phyloP scores from a whole-genome alignment of 1,140 invertebrate genomes.

The Diabrotica undecimpunctata region DNA sequence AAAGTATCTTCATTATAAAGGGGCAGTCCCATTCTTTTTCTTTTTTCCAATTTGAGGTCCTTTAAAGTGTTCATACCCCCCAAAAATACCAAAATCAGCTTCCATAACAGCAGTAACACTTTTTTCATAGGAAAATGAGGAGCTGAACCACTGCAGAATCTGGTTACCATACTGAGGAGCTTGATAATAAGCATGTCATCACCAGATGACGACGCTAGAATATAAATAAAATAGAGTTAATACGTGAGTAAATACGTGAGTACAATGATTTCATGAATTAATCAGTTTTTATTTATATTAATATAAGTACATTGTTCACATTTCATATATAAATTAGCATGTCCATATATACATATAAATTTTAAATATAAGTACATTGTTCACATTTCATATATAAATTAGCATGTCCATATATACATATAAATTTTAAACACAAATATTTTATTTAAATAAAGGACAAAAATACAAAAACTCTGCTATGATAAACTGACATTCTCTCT shows the following conservation, averaged over 20 bases:
- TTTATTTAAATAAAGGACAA: no score
- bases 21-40: slow-evolving; percentile 68
- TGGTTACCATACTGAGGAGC: slow-evolving; percentile 88
- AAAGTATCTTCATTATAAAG: slow-evolving; percentile 87
- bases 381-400: no score
- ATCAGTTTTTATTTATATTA: no score
- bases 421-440: no score
- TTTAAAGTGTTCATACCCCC: slow-evolving; percentile 80
- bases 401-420: no score
- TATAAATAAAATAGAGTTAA: slow-evolving; percentile 5
- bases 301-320: no score
- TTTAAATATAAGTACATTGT: no score
- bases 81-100: slow-evolving; percentile 83
- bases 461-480: no score
- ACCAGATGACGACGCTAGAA: slow-evolving; percentile 46
- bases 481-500: no score
- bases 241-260: not conserved
- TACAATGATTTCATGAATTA: no score
- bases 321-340: no score
- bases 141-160: slow-evolving; percentile 89
- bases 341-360: no score
- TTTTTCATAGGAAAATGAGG: slow-evolving; percentile 98
- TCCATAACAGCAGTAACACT: slow-evolving; percentile 93
- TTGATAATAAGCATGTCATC: slow-evolving; percentile 87
- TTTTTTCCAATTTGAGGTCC: slow-evolving; percentile 49